These are phyloP conservation scores for Pachymerium ferrugineum DNA, from an alignment of 2,888 invertebrate species.

Conservation along the genomic window DNA sequence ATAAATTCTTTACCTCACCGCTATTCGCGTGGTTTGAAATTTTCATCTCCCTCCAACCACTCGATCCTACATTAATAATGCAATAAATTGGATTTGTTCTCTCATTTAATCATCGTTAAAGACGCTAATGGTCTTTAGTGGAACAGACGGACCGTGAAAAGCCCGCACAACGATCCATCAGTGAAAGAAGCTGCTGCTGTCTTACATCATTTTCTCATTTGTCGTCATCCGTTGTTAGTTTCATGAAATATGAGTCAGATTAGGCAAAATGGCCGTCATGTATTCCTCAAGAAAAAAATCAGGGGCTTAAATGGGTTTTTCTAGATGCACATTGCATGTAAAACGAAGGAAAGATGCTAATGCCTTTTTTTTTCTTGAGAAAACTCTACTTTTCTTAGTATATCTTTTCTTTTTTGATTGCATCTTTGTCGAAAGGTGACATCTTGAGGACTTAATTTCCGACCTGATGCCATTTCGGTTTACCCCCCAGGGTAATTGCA, in stretches of 20 bases:
- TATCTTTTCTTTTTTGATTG: not conserved
- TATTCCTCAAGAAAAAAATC: not conserved
- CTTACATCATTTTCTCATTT: constrained; percentile 13
- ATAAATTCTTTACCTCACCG: not conserved
- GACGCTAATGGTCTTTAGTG: constrained; percentile 4
- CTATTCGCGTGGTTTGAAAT: not conserved
- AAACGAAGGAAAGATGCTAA: not conserved
- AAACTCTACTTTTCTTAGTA: not conserved
- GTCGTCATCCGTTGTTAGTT: constrained; percentile 8
- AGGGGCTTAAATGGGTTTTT: not conserved
- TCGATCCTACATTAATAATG: constrained; percentile 8
- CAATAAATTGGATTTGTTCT: constrained; percentile 13
- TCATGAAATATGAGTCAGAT: not conserved
- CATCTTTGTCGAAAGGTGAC: not conserved
- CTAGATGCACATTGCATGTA: not conserved
- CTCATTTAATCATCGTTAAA: constrained; percentile 4
- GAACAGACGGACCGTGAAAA: constrained; percentile 7
- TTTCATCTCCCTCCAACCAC: not conserved
- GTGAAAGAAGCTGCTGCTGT: not conserved
- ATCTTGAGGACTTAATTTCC: constrained; percentile 8
- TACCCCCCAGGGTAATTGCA: constrained; percentile 4
- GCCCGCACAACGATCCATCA: not conserved
- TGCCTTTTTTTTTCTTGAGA: not conserved
- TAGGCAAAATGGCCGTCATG: constrained; percentile 3
- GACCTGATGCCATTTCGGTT: constrained; percentile 13